These are phyloP conservation scores for Holacanthella duospinosa DNA, from an alignment of 2,888 invertebrate genomes.

Conservation along the genomic window DNA sequence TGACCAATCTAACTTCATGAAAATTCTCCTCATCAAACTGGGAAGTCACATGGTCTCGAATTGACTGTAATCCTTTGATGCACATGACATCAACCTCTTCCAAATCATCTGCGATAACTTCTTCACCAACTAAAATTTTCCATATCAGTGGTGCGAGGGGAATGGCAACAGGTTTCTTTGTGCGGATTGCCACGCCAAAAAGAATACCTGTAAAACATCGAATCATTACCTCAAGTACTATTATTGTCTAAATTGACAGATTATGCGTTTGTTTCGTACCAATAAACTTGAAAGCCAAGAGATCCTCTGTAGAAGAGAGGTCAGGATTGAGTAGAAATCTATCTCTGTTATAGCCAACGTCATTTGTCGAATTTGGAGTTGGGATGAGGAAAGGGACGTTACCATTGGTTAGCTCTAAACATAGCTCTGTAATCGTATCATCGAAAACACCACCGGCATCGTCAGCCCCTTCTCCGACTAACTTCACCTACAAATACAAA, in stretches of 20 bases:
- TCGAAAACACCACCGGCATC: conserved; percentile 61
- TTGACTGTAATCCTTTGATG: conserved; percentile 50
- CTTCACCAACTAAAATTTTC: conserved; percentile 53
- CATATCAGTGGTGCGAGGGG: conserved; percentile 54
- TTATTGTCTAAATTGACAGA: not conserved
- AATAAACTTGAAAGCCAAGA: conserved; percentile 53
- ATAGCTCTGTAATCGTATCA: conserved; percentile 53
- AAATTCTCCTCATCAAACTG: conserved; percentile 52
- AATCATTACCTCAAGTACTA: conserved; percentile 9
- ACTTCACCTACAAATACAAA: conserved; percentile 44
- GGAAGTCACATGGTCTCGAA: conserved; percentile 51
- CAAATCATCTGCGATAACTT: conserved; percentile 50
- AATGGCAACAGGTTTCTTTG: conserved; percentile 55
- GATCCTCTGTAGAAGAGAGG: conserved; percentile 47
- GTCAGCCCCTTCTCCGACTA: conserved; percentile 57
- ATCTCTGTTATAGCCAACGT: conserved; percentile 53
- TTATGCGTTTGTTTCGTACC: conserved; percentile 41
- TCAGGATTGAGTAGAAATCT: conserved; percentile 53
- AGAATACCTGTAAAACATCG: conserved; percentile 45
- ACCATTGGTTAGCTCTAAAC: conserved; percentile 50
- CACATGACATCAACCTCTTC: conserved; percentile 53
- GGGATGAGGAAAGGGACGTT: conserved; percentile 51
- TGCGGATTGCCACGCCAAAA: conserved; percentile 54
- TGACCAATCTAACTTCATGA: conserved; percentile 44
- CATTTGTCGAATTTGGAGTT: conserved; percentile 53